Base-by-base conservation (phyloP, 2,888 invertebrate genomes). In the Oligia fasciuncula region DNA sequence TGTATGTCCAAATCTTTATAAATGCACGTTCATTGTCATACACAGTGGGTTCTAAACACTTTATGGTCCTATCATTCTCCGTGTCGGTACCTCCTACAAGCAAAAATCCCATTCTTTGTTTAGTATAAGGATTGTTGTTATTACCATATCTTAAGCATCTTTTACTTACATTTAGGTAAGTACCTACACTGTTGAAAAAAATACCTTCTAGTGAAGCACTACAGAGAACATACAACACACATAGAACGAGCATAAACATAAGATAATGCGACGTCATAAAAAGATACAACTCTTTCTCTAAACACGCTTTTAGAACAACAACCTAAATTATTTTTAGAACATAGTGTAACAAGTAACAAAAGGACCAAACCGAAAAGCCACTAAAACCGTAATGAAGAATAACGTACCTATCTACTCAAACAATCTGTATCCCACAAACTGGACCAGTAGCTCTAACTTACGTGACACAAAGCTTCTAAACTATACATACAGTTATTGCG, bases 401-500 rank as follows among this genome's bases (percentile, higher is more conserved):
- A 66, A 81, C 57, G 6, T 17, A 62, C 19, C 1, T 29, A 72
- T 73, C 81, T 80, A 13, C 6, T 62, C 66, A n/a, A 54, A 80
- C 40, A 76, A 86, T 86, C 72, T 73, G 69, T 57, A 54, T 5
- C 14, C 35, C 49, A 73, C 68, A 63, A 46, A 60, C 67, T 57
- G 29, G 54, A 66, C 73, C 35, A 84, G 35, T 66, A 73, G 60
- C 23, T 66, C n/a, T 70, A 66, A 82, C 43, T 73, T 14, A 71
- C 57, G n/a, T 29, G 43, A 71, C 60, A 77, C 80, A 83, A 75
- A 80, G 69, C 72, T 60, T 49, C 29, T 76, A 79, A 79, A 79
- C 73, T 76, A 82, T 43, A 74, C 54, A 63, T 49, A 79, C 46
- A 75, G 66, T 69, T 76, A 88, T 72, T 80, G 77, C 65, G 77